Base-by-base conservation (phyloP, 2,888 invertebrate genomes). In the Ormyrus pomaceus region DNA sequence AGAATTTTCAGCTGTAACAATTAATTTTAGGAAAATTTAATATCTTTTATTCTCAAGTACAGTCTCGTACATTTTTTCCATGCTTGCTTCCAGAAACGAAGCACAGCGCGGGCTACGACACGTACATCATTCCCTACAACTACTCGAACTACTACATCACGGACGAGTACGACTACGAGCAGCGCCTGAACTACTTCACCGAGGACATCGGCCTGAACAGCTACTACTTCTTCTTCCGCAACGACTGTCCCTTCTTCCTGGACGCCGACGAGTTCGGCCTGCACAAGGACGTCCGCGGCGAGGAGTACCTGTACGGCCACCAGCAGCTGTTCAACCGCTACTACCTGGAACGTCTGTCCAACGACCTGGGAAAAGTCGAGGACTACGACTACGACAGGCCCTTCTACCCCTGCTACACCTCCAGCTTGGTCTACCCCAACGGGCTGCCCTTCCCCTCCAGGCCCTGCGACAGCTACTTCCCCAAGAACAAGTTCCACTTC, bases 201-300 rank as follows among this genome's bases (percentile, higher is more conserved):
- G 95, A 95, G 87, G 95, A 95, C 86, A 91, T 95, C 84, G 95
- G 94, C 80, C 91, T 94, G 86, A 95, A 94, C 89, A 87, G 93
- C 0, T 94, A 92, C 90, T 95, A 95, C 91, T 93, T 92, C 89
- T 94, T 92, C 89, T 93, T 93, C 91, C 93, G 94, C 86, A 87
- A 92, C 82, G 92, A 93, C 79, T 92, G 92, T 86, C 94, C 95
- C 58, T 94, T 93, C 92, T 94, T 94, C 93, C 91, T 94, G 88
- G 91, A 92, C 68, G 92, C 92, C 74, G 91, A 92, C 46, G 91
- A 92, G 72, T 92, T 91, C 79, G 91, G 91, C 34, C 82, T 86
- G 75, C 83, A 61, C 19, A 91, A 89, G 82, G 85, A 83, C 51
- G 90, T 91, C 77, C 92, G 92, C 78, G 93, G 92, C 80, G 91